Evolutionary conservation across 2,797 vertebrate species (phyloP).

Genomic region (Threskiornis aethiopicus): DNA sequence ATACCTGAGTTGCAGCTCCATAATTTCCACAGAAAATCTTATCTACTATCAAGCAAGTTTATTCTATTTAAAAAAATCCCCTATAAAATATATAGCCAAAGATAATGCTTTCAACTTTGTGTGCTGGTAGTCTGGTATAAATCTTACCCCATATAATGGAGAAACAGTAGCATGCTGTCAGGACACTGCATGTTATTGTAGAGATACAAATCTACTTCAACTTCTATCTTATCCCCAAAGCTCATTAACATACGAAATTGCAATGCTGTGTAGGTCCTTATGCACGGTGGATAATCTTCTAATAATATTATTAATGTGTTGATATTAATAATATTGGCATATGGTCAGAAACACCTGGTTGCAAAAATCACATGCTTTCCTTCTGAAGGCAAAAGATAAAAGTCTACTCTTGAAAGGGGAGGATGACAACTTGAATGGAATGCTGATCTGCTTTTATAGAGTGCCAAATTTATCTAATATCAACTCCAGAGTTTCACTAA

Average conservation of each 20-base stretch:
- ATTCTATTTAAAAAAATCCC: not conserved
- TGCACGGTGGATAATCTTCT: constrained; percentile 7
- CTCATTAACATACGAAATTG: constrained; percentile 18
- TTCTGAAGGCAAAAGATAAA: constrained; percentile 56
- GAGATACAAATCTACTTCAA: constrained; percentile 29
- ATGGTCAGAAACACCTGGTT: constrained; percentile 51
- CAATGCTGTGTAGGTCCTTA: not conserved
- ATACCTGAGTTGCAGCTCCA: not conserved
- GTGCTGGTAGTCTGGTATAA: constrained; percentile 19
- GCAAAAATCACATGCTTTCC: not conserved
- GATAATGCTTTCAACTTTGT: not conserved
- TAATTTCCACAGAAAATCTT: constrained; percentile 7
- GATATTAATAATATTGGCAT: constrained; percentile 59
- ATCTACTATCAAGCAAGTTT: constrained; percentile 38
- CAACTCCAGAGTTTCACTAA: constrained; percentile 17
- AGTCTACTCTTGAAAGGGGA: not conserved
- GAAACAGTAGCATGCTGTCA: not conserved
- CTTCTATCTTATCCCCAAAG: not conserved
- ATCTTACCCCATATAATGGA: constrained; percentile 8
- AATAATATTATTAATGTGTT: constrained; percentile 48
- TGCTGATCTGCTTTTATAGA: constrained; percentile 40
- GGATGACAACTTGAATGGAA: constrained; percentile 44
- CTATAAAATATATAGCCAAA: constrained; percentile 25
- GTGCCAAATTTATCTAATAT: constrained; percentile 19
- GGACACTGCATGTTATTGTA: not conserved